Conservation (phyloP, 2,797 vertebrate species). For the Neostethus bicornis region DNA sequence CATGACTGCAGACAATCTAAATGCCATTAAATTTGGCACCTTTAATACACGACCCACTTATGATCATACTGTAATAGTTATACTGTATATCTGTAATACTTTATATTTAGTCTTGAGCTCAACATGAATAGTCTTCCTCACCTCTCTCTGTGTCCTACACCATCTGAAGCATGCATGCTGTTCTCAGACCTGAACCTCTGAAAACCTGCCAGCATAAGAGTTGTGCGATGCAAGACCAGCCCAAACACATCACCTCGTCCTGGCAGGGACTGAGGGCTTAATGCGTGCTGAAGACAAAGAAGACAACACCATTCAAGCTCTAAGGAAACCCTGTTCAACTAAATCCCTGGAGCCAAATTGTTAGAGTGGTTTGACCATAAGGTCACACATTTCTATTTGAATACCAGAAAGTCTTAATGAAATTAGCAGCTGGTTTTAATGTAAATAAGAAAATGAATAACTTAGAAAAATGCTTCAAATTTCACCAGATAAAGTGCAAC, state of each 20-base stretch:
- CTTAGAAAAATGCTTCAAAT: too few relatives aligned
- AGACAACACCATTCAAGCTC: not conserved
- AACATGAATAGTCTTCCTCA: not conserved
- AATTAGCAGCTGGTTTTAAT: too few relatives aligned
- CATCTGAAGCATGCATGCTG: not conserved
- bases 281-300: not conserved
- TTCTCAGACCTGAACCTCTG: not conserved
- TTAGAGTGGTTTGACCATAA: too few relatives aligned
- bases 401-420: too few relatives aligned
- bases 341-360: too few relatives aligned
- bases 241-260: not conserved
- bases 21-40: not conserved
- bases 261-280: not conserved
- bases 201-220: not conserved
- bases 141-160: not conserved
- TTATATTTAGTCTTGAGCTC: not conserved
- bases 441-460: too few relatives aligned
- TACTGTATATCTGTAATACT: too few relatives aligned
- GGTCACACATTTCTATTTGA: too few relatives aligned
- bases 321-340: not conserved
- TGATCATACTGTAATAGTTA: too few relatives aligned
- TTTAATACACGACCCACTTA: not conserved
- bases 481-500: too few relatives aligned
- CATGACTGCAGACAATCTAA: not conserved
- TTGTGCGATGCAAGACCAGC: not conserved